A percentile compares a stretch with the other conserved stretches of the same genome.
phyloP scores from a whole-genome alignment of 37 sponge, comb jelly and placozoan genomes.

The Bolinopsis microptera region DNA sequence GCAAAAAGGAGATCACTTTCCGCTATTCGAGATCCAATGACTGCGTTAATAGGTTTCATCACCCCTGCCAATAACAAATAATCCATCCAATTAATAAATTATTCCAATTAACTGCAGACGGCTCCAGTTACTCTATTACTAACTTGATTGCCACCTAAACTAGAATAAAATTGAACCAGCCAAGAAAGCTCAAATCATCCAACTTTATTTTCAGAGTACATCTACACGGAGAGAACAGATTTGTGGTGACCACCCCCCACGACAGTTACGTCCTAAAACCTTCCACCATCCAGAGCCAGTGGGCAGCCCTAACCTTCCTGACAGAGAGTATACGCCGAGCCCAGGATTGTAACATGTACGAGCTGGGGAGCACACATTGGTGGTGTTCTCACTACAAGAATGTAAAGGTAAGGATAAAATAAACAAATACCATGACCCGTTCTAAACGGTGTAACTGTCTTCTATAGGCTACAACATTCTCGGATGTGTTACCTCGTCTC shows the following conservation, averaged over 20 bases:
- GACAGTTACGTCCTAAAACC: constrained; percentile 56
- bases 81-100: too few relatives aligned
- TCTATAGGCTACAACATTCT: too few relatives aligned
- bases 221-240: constrained; percentile 36
- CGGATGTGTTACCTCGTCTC: too few relatives aligned
- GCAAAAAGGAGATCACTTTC: too few relatives aligned
- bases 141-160: too few relatives aligned
- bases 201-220: background rate
- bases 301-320: constrained; percentile 49
- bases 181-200: too few relatives aligned
- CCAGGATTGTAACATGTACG: constrained; percentile 18
- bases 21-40: too few relatives aligned
- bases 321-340: background rate
- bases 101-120: background rate
- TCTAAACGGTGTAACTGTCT: too few relatives aligned
- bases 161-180: too few relatives aligned
- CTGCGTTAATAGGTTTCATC: too few relatives aligned
- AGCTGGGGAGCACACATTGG: constrained; percentile 4
- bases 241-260: background rate
- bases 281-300: constrained; percentile 8
- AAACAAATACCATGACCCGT: too few relatives aligned
- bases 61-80: too few relatives aligned
- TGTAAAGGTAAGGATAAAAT: background rate
- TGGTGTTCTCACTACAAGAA: constrained; percentile 14
- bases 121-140: background rate